A percentile compares a stretch with the other conserved stretches of the same genome.
phyloP scores from a whole-genome alignment of 2,113 vertebrate species.

The Thermophis baileyi region DNA sequence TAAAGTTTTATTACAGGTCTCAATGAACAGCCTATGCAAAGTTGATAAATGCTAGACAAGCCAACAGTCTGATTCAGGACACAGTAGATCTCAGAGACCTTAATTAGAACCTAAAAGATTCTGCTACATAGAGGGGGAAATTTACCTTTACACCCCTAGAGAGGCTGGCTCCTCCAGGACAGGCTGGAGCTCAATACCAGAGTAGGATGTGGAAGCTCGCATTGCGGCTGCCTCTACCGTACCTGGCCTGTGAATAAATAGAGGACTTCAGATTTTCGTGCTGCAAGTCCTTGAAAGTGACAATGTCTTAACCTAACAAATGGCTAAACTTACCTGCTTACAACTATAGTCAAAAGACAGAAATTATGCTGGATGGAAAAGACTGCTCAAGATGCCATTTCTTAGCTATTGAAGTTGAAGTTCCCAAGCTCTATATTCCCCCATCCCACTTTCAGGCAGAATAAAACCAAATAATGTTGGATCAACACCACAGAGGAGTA shows the following conservation, averaged over 20 bases:
- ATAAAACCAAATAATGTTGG: background rate
- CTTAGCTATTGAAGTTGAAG: background rate
- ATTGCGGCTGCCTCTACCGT: constrained; percentile 38
- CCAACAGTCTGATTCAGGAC: background rate
- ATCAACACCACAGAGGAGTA: background rate
- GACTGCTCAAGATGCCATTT: background rate
- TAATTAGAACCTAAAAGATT: background rate
- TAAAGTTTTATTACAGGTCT: background rate
- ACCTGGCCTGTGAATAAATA: constrained; percentile 57
- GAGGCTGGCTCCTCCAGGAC: constrained; percentile 54
- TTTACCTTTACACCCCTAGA: constrained; percentile 53
- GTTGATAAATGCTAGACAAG: constrained; percentile 6
- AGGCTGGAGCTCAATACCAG: constrained; percentile 35
- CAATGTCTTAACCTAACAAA: constrained; percentile 41
- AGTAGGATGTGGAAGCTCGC: constrained; percentile 36
- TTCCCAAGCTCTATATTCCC: background rate
- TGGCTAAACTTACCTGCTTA: background rate
- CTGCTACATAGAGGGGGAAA: constrained; percentile 17
- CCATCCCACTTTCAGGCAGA: background rate
- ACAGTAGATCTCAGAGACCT: background rate
- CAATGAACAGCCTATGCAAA: constrained; percentile 1
- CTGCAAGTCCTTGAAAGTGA: constrained; percentile 44
- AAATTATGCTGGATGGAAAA: background rate
- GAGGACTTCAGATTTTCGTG: constrained; percentile 49
- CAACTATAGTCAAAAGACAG: background rate